Percentiles rank a stretch among this genome's conserved stretches.
Conservation (phyloP, 1,140 invertebrate species). For the Lethrus apterus region DNA sequence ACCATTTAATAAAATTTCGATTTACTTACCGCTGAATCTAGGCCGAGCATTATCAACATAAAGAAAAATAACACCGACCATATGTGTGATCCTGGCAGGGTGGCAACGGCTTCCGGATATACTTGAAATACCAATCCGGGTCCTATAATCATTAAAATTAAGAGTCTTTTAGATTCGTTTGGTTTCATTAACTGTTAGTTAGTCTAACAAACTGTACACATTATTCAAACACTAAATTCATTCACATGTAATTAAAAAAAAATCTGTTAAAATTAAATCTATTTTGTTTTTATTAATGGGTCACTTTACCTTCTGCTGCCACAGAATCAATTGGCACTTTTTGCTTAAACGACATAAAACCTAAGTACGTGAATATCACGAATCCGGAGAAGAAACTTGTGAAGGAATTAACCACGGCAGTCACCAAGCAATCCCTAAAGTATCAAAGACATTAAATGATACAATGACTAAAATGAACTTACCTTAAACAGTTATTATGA, state of each 20-base stretch:
- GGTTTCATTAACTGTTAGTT: no score
- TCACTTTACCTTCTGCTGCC: conserved; percentile 77
- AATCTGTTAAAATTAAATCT: no score
- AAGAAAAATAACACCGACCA: conserved; percentile 94
- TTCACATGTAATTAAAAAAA: no score
- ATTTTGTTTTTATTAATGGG: no score
- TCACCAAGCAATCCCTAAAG: conserved; percentile 87
- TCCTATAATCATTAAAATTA: conserved; percentile 47
- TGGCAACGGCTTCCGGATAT: conserved; percentile 87
- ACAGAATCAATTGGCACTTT: conserved; percentile 75
- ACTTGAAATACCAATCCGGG: conserved; percentile 88
- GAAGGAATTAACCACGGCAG: conserved; percentile 83
- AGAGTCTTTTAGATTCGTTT: background rate
- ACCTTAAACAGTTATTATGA: conserved; percentile 74
- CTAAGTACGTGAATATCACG: conserved; percentile 90
- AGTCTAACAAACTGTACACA: no score
- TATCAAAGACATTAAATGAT: conserved; percentile 12
- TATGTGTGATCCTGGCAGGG: conserved; percentile 72
- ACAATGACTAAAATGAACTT: no score
- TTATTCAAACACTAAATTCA: no score
- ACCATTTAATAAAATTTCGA: background rate
- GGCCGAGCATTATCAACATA: conserved; percentile 87
- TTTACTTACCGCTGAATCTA: conserved; percentile 56
- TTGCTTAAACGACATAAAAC: conserved; percentile 83
- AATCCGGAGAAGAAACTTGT: conserved; percentile 94